Evolutionary conservation across 2,113 vertebrate species (phyloP).

Genomic region (Pantherophis guttatus): DNA sequence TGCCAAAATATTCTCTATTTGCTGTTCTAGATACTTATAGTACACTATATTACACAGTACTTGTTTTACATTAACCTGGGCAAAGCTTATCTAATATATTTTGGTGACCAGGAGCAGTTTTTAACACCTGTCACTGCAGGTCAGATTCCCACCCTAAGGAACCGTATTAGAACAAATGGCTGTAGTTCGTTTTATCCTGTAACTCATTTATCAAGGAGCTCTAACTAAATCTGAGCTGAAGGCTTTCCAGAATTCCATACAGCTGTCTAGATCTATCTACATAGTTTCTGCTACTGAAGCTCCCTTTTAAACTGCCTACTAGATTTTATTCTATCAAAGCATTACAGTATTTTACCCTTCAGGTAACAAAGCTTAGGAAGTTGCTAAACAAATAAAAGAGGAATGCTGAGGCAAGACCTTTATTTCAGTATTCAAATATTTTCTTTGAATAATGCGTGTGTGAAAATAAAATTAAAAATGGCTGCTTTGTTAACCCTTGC

Average conservation of each 20-base stretch:
- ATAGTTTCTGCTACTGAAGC: background rate
- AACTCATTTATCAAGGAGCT: constrained; percentile 54
- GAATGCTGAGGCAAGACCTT: constrained; percentile 3
- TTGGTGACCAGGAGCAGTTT: constrained; percentile 47
- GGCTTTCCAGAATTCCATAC: constrained; percentile 53
- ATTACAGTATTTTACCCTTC: constrained; percentile 9
- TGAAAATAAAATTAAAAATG: constrained; percentile 8
- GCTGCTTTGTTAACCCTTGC: background rate
- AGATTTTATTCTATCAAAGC: background rate
- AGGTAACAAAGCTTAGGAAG: background rate
- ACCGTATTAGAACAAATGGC: constrained; percentile 40
- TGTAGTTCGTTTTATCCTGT: constrained; percentile 16
- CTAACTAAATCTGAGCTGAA: constrained; percentile 64
- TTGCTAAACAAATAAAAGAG: background rate
- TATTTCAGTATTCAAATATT: background rate
- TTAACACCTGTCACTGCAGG: constrained; percentile 56
- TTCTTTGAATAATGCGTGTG: background rate
- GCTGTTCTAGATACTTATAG: constrained; percentile 15
- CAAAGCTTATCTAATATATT: constrained; percentile 38
- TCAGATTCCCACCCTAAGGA: constrained; percentile 55
- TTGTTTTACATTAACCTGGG: constrained; percentile 33
- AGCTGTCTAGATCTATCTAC: constrained; percentile 58
- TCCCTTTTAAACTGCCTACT: constrained; percentile 22
- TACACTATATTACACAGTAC: background rate
- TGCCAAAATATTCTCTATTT: background rate